A percentile compares a stretch with the other conserved stretches of the same genome.
phyloP scores from a whole-genome alignment of 2,888 invertebrate species.

The Didymodactylos carnosus region DNA sequence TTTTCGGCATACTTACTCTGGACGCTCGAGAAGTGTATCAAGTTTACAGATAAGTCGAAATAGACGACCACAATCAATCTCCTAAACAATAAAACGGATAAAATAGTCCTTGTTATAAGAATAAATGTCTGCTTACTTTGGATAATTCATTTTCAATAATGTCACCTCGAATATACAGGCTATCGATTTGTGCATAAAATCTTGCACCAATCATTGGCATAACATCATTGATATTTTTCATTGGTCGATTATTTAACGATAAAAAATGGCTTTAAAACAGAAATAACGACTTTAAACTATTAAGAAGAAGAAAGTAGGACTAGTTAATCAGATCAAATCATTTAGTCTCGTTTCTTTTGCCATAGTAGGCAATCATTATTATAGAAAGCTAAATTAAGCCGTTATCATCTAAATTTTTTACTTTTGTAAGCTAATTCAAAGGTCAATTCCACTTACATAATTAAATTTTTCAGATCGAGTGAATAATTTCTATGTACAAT shows the following conservation, averaged over 20 bases:
- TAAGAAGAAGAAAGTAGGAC: no score
- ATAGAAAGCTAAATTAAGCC: no score
- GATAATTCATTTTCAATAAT: slow-evolving; percentile 69
- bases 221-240: slow-evolving; percentile 67
- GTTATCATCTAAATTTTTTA: no score
- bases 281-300: no score
- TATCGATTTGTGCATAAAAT: slow-evolving; percentile 84
- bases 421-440: no score
- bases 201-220: slow-evolving; percentile 97
- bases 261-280: neutral
- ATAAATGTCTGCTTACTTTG: slow-evolving; percentile 35
- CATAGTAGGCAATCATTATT: no score
- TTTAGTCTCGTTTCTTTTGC: no score
- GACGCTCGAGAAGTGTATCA: slow-evolving; percentile 74
- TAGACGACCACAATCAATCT: slow-evolving; percentile 79
- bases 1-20: slow-evolving; percentile 73
- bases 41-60: slow-evolving; percentile 73
- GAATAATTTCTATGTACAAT: slow-evolving; percentile 74
- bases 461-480: slow-evolving; percentile 72
- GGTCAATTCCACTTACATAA: slow-evolving; percentile 46
- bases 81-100: neutral
- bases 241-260: neutral
- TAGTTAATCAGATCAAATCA: no score
- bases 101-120: neutral
- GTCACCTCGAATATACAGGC: slow-evolving; percentile 64